Conservation (phyloP, 2,888 invertebrate species). For the Rhopalosiphum nymphaeae region DNA sequence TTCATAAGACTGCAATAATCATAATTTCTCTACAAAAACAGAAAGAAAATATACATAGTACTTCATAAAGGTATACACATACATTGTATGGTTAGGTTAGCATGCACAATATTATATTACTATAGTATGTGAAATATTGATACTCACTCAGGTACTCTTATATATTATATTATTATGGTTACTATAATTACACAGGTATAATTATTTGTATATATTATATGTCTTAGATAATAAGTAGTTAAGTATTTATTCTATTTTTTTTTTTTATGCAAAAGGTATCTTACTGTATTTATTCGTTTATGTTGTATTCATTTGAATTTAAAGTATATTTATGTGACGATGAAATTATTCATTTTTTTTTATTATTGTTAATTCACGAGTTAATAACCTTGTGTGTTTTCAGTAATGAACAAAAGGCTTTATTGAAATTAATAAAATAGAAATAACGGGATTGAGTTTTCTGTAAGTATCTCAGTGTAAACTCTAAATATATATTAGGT, state of each 20-base stretch:
- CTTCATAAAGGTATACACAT: background rate
- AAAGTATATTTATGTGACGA: background rate
- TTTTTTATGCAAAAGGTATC: background rate
- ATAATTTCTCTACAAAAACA: background rate
- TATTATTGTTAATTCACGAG: background rate
- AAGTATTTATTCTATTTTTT: background rate
- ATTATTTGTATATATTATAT: background rate
- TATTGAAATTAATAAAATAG: background rate
- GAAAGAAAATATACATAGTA: background rate
- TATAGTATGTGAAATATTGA: background rate
- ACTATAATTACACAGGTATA: background rate
- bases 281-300: background rate
- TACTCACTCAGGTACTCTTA: background rate
- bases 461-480: background rate
- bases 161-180: background rate
- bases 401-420: background rate
- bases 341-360: background rate
- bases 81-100: background rate
- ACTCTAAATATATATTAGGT: background rate
- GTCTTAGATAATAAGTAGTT: background rate
- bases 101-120: background rate
- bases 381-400: background rate
- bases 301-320: background rate
- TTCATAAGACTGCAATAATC: background rate
- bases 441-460: background rate